Percentiles rank a stretch among this genome's conserved stretches.
These are phyloP conservation scores for Megalopta genalis DNA, from an alignment of 1,140 invertebrate genomes.

Conservation along the genomic window DNA sequence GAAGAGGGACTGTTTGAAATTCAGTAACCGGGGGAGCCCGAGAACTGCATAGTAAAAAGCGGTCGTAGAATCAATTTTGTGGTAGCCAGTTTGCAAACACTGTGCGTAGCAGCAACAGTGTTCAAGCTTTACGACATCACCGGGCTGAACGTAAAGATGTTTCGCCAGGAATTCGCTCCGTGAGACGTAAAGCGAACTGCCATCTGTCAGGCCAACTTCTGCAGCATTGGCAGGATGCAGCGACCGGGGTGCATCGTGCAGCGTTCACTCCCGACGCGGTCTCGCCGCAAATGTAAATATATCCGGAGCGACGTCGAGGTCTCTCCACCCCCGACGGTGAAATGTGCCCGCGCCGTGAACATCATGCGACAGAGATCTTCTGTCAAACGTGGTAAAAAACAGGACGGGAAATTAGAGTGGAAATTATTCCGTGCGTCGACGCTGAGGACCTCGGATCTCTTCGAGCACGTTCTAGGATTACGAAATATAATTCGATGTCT, in stretches of 20 bases:
- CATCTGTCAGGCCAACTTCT: neutral
- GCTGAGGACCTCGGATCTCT: neutral
- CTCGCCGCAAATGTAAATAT: conserved; percentile 18
- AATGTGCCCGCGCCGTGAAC: neutral
- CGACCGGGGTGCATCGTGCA: neutral
- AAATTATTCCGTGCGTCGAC: neutral
- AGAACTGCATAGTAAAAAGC: too few species aligned
- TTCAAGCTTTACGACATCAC: neutral
- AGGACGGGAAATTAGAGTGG: conserved; percentile 6
- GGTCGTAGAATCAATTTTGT: too few species aligned
- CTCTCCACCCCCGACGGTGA: neutral
- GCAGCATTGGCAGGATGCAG: neutral
- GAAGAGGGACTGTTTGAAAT: too few species aligned
- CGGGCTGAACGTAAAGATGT: conserved; percentile 3
- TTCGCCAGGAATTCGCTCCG: neutral
- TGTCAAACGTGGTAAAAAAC: neutral
- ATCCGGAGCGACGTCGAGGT: neutral
- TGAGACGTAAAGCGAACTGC: neutral
- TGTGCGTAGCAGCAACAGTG: too few species aligned
- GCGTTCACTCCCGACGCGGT: too few species aligned
- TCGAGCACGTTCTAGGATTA: neutral
- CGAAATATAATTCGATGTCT: too few species aligned
- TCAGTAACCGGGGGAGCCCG: too few species aligned
- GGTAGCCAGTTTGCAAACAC: too few species aligned
- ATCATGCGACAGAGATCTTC: neutral